phyloP scores from a whole-genome alignment of 2,888 invertebrate genomes.

The Leptopilina drosophilae region DNA sequence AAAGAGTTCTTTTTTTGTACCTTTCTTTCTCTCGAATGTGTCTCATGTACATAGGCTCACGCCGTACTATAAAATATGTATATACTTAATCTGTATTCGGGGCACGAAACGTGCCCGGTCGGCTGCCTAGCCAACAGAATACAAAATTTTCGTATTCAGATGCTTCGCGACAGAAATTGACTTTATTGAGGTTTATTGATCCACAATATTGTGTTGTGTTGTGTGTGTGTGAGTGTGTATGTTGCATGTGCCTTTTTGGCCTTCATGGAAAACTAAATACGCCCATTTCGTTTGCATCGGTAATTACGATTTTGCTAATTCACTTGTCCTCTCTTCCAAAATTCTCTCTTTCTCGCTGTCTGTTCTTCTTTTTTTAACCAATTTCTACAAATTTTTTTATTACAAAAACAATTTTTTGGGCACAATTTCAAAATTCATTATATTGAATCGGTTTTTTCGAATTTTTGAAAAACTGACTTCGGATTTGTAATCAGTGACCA shows the following conservation, averaged over 20 bases:
- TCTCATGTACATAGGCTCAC: conserved; percentile 48
- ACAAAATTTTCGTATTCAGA: conserved; percentile 77
- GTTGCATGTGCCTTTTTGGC: conserved; percentile 42
- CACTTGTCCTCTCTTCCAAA: too few relatives aligned
- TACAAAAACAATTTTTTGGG: too few relatives aligned
- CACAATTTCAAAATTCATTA: too few relatives aligned
- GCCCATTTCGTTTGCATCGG: conserved; percentile 1
- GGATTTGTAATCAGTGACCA: too few relatives aligned
- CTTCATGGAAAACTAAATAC: conserved; percentile 5
- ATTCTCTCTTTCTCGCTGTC: too few relatives aligned
- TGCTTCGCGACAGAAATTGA: conserved; percentile 76
- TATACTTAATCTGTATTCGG: conserved; percentile 74
- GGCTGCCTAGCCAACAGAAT: conserved; percentile 71
- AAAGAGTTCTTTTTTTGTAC: neutral
- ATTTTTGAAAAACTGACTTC: too few relatives aligned
- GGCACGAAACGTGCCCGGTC: conserved; percentile 71
- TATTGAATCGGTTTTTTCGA: too few relatives aligned
- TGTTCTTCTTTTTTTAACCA: too few relatives aligned
- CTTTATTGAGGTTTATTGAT: conserved; percentile 77
- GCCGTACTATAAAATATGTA: conserved; percentile 64
- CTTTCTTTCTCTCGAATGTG: conserved; percentile 16
- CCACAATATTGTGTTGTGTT: conserved; percentile 75
- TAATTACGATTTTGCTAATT: neutral
- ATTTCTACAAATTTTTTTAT: too few relatives aligned
- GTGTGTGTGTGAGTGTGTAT: neutral